Evolutionary conservation across 53 echinoderm and acorn worm genomes (phyloP).

Genomic region (Zoroaster sp.): DNA sequence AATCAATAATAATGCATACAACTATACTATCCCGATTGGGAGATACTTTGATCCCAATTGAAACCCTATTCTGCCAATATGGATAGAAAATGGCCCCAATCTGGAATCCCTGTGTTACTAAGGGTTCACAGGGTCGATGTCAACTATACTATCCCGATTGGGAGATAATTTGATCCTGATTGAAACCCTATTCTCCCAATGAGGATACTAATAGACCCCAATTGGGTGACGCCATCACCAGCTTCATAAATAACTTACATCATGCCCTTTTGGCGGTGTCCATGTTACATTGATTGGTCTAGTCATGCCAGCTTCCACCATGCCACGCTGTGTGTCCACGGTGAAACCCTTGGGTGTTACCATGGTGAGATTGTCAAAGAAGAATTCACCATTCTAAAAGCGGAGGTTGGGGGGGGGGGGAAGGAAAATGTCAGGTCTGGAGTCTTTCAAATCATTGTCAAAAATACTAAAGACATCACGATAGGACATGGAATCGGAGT

Average conservation of each 20-base stretch:
- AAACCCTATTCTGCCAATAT: no score
- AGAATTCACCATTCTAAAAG: conserved; percentile 98
- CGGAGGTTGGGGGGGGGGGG: no score
- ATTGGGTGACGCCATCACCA: not conserved
- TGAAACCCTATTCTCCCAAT: no score
- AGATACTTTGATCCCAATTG: no score
- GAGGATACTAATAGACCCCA: not conserved
- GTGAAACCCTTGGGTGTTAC: conserved; percentile 80
- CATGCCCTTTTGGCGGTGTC: conserved; percentile 93
- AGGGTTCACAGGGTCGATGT: not conserved
- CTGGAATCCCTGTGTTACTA: not conserved
- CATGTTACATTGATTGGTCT: conserved; percentile 79
- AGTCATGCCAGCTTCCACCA: conserved; percentile 90
- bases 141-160: no score
- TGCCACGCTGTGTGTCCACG: conserved; percentile 77
- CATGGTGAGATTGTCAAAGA: conserved; percentile 84
- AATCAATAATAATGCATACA: no score
- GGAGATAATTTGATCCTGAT: no score
- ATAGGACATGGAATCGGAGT: no score
- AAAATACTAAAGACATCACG: no score
- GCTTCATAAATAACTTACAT: conserved; percentile 67
- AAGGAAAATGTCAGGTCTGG: not conserved
- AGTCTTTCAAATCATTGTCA: not conserved
- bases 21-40: no score
- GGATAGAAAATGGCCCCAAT: not conserved